These are phyloP conservation scores for Chrysotoxum bicinctum DNA, from an alignment of 2,888 invertebrate genomes.

Conservation along the genomic window DNA sequence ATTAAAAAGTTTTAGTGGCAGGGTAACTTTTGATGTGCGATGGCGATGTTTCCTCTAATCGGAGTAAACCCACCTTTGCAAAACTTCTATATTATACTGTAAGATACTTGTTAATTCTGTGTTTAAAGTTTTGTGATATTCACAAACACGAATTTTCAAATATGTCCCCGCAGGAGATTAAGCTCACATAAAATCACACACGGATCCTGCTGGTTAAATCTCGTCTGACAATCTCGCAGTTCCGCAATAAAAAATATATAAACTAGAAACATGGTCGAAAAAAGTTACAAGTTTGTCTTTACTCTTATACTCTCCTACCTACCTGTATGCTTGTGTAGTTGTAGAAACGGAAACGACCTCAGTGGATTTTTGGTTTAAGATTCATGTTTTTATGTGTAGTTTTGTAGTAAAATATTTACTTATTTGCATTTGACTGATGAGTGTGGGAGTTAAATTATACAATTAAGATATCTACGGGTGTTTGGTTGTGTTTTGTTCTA, in stretches of 20 bases:
- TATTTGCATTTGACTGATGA: conserved; percentile 67
- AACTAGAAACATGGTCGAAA: neutral
- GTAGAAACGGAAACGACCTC: conserved; percentile 44
- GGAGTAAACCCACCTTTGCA: neutral
- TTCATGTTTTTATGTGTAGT: conserved; percentile 17
- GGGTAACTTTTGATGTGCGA: conserved; percentile 26
- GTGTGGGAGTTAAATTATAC: neutral
- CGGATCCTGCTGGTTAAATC: conserved; percentile 40
- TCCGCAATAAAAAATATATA: neutral
- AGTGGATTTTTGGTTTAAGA: conserved; percentile 52
- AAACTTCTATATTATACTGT: conserved; percentile 11
- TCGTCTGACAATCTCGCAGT: neutral
- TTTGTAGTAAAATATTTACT: conserved; percentile 32
- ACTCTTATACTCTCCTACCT: neutral
- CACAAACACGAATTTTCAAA: conserved; percentile 36
- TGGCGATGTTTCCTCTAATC: conserved; percentile 7
- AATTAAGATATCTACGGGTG: conserved; percentile 27
- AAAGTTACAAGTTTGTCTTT: conserved; percentile 13
- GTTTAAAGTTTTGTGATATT: neutral
- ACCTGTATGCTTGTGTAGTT: neutral
- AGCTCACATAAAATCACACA: conserved; percentile 37
- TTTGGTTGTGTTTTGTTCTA: neutral
- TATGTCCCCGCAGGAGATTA: conserved; percentile 37
- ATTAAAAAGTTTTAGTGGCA: conserved; percentile 36
- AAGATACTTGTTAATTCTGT: conserved; percentile 35